Percentiles rank a stretch among this genome's conserved stretches.
Conservation (phyloP, 2,888 invertebrate species). For the Lutraria lutraria region DNA sequence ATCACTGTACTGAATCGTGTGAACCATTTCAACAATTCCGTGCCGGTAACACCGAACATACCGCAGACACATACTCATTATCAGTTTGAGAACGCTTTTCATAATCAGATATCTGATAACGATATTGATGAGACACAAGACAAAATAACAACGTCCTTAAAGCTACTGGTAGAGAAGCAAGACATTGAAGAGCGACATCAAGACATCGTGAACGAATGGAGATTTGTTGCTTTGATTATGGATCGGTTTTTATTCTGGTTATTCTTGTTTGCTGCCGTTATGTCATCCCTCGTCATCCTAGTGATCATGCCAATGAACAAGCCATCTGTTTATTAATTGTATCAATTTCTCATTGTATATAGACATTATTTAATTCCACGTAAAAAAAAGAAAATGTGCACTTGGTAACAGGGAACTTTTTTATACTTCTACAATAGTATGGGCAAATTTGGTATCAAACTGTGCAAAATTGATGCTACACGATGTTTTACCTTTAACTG, state of each 20-base stretch:
- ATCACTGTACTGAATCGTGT: slow-evolving; percentile 47
- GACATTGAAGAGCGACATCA: slow-evolving; percentile 82
- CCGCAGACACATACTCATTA: slow-evolving; percentile 52
- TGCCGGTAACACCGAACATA: slow-evolving; percentile 47
- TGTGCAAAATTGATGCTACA: too few species aligned
- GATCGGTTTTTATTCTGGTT: slow-evolving; percentile 86
- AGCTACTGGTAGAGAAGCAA: slow-evolving; percentile 82
- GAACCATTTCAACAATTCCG: slow-evolving; percentile 44
- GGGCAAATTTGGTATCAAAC: too few species aligned
- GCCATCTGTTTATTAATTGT: slow-evolving; percentile 72
- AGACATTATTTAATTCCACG: neutral
- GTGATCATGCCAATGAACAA: slow-evolving; percentile 85
- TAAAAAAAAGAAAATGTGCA: too few species aligned
- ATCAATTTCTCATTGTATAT: slow-evolving; percentile 11
- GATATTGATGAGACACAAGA: slow-evolving; percentile 76
- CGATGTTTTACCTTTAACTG: too few species aligned
- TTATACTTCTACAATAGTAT: too few species aligned
- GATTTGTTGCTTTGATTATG: slow-evolving; percentile 85
- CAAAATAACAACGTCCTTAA: slow-evolving; percentile 81
- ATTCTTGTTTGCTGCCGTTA: slow-evolving; percentile 83
- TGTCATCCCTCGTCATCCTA: slow-evolving; percentile 85
- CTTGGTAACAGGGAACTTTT: too few species aligned
- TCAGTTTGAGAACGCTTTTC: slow-evolving; percentile 55
- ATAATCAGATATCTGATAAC: slow-evolving; percentile 41
- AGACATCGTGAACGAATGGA: slow-evolving; percentile 86